Conservation (phyloP, 1,140 invertebrate species). For the Bombyx mandarina region DNA sequence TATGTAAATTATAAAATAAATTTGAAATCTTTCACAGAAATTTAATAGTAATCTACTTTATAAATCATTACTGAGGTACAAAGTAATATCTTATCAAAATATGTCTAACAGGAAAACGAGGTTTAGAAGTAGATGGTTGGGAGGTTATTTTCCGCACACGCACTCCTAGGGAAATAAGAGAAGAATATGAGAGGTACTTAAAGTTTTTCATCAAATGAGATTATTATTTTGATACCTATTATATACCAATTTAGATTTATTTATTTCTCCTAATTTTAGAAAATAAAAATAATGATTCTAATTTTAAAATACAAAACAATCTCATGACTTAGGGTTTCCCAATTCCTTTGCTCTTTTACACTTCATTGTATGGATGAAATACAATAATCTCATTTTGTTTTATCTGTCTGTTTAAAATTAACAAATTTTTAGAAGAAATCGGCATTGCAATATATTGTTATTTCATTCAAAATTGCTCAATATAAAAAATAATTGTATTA, state of each 20-base stretch:
- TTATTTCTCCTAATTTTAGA: neutral
- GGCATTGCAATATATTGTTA: too few relatives aligned
- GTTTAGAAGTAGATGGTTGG: conserved; percentile 92
- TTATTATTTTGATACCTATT: neutral
- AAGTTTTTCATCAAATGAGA: neutral
- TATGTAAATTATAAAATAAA: conserved; percentile 13
- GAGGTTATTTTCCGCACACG: conserved; percentile 90
- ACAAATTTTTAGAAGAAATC: too few relatives aligned
- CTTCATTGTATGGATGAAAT: too few relatives aligned
- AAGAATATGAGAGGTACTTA: conserved; percentile 87
- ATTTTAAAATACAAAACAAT: too few relatives aligned
- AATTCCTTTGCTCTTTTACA: too few relatives aligned
- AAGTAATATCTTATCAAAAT: conserved; percentile 3
- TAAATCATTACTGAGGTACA: neutral
- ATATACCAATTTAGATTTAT: neutral
- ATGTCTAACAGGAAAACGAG: conserved; percentile 70
- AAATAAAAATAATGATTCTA: neutral
- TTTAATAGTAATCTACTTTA: neutral
- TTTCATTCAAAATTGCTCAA: neutral
- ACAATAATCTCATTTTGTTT: too few relatives aligned
- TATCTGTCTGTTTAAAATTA: too few relatives aligned
- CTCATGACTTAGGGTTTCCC: too few relatives aligned
- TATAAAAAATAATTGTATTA: conserved; percentile 4
- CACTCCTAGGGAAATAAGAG: conserved; percentile 93
- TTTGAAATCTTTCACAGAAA: neutral